Conservation (phyloP, 1,140 invertebrate genomes). For the Portunus trituberculatus region DNA sequence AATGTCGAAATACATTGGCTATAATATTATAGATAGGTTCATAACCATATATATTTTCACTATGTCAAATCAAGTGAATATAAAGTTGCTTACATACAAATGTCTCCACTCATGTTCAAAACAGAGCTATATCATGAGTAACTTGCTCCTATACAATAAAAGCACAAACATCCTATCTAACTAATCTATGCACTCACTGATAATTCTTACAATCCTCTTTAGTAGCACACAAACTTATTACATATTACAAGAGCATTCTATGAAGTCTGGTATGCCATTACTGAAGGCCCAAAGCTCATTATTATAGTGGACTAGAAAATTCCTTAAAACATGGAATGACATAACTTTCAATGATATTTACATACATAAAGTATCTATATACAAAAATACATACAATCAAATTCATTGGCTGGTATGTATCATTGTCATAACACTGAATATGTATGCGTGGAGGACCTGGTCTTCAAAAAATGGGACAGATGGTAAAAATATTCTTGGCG, state of each 20-base stretch:
- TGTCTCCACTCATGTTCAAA: constrained; percentile 42
- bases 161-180: constrained; percentile 12
- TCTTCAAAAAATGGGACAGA: neutral
- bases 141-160: constrained; percentile 10
- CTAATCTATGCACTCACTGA: neutral
- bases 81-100: constrained; percentile 33
- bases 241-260: constrained; percentile 56
- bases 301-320: constrained; percentile 45
- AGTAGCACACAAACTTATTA: constrained; percentile 57
- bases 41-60: neutral
- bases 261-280: constrained; percentile 30
- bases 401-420: constrained; percentile 65
- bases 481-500: neutral
- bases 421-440: constrained; percentile 70
- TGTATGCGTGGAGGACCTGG: constrained; percentile 55
- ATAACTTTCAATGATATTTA: constrained; percentile 60
- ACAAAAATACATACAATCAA: constrained; percentile 73
- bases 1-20: constrained; percentile 50
- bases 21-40: neutral
- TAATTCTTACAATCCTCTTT: constrained; percentile 47
- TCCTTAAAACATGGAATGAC: constrained; percentile 52
- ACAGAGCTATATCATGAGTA: constrained; percentile 21
- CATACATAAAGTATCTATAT: constrained; percentile 70
- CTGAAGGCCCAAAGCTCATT: constrained; percentile 32
- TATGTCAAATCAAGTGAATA: constrained; percentile 2